These are phyloP conservation scores for Nomada flava DNA, from an alignment of 2,888 invertebrate genomes.

Conservation along the genomic window DNA sequence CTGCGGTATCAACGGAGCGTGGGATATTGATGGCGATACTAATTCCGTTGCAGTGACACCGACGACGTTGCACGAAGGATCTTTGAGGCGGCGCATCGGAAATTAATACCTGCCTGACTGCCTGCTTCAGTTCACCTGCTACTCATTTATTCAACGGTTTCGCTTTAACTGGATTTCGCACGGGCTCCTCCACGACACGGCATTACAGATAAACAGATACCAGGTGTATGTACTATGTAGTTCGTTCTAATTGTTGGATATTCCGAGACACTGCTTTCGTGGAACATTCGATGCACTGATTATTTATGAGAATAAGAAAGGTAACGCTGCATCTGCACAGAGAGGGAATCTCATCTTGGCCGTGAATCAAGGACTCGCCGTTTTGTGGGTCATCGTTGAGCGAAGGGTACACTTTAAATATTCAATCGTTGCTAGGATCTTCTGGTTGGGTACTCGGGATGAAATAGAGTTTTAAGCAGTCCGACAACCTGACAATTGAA, in stretches of 20 bases:
- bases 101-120: conserved; percentile 29
- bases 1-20: conserved; percentile 72
- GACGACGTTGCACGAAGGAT: conserved; percentile 34
- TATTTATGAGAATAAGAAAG: too few species aligned
- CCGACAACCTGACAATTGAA: too few species aligned
- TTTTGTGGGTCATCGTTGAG: too few species aligned
- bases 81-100: conserved; percentile 19
- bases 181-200: background rate
- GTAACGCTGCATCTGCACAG: too few species aligned
- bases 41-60: conserved; percentile 55
- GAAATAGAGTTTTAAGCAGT: too few species aligned
- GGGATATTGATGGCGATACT: conserved; percentile 71
- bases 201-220: background rate
- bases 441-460: too few species aligned
- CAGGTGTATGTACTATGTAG: too few species aligned
- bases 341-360: too few species aligned
- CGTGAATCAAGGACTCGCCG: too few species aligned
- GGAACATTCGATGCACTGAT: background rate
- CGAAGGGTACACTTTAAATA: too few species aligned
- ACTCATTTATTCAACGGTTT: conserved; percentile 5
- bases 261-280: background rate
- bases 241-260: background rate
- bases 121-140: background rate
- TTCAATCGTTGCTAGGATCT: too few species aligned
- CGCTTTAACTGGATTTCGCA: conserved; percentile 1